phyloP scores from a whole-genome alignment of 2,888 invertebrate species.

The Drosophila borborema region DNA sequence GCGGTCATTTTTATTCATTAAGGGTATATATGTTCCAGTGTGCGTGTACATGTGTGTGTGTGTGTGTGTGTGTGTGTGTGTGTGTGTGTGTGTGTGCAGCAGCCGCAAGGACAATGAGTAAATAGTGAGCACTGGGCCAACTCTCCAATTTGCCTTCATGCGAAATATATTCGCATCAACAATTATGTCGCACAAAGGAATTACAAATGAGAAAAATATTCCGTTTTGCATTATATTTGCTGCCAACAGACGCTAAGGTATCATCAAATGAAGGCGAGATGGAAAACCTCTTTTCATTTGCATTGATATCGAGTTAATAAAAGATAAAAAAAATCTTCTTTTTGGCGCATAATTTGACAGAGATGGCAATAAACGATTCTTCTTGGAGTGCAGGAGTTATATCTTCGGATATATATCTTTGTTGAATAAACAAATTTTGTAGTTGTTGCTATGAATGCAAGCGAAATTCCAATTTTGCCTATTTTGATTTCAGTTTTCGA shows the following conservation, averaged over 20 bases:
- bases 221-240: constrained; percentile 10
- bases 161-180: constrained; percentile 31
- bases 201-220: constrained; percentile 17
- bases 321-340: neutral
- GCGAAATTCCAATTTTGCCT: no score
- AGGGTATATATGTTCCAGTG: neutral
- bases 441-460: no score
- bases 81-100: constrained; percentile 1
- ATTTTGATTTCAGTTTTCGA: no score
- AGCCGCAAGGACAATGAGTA: constrained; percentile 39
- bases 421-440: no score
- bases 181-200: constrained; percentile 28
- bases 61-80: neutral
- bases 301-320: constrained; percentile 3
- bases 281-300: constrained; percentile 2
- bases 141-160: constrained; percentile 21
- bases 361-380: neutral
- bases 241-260: constrained; percentile 3
- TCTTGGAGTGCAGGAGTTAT: neutral
- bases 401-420: no score
- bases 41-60: no score
- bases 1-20: constrained; percentile 66
- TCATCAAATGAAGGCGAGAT: neutral
- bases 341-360: neutral
- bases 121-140: constrained; percentile 27